Evolutionary conservation across 2,113 vertebrate species (phyloP), one percentile per base, ranked within the genome.

Genomic region (Bubo blakistoni): DNA sequence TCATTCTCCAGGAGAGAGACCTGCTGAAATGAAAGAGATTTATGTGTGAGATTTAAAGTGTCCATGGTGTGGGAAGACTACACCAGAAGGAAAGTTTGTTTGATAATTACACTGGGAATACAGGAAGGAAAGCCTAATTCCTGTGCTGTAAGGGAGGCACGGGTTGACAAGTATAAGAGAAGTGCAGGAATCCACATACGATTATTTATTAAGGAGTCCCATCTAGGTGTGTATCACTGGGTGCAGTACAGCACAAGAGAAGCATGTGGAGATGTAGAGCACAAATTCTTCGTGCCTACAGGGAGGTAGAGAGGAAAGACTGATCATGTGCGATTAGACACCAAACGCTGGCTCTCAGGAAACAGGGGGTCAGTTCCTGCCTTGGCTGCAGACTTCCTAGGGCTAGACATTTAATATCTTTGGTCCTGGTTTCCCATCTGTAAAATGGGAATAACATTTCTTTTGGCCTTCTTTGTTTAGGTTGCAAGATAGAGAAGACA

Each of bases 251-350:
- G 73, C 3, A 2, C 67, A 90, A 83, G 69, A 91, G 95, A 82
- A 94, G 96, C 81, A 90, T 82, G 91, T 91, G 90, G 96, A 92
- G 72, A 92, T 52, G 63, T 82, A 66, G 88, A 96, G 87, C 57
- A 92, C 18, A 74, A 96, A 96, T 96, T 96, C 76, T 90, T 96
- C 0, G 0, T 96, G 95, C 94, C 96, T 97, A 88, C 88, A 90
- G 96, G 96, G 95, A 97, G 95, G 95, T 86, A 86, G 78, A 88
- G 93, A 96, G 94, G 91, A 96, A 97, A 97, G 91, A 94, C 89
- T 92, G 94, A 95, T 97, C 80, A 63, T 96, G 95, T 95, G 95
- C 0, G 95, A 97, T 97, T 96, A 97, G 86, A 67, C 80, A 82
- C 49, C 3, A 0, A 92, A 59, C 9, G 19, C 57, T 67, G 72